Evolutionary conservation across 2,113 vertebrate species (phyloP), one percentile per base, ranked within the genome.

Genomic region (Pygoscelis adeliae): DNA sequence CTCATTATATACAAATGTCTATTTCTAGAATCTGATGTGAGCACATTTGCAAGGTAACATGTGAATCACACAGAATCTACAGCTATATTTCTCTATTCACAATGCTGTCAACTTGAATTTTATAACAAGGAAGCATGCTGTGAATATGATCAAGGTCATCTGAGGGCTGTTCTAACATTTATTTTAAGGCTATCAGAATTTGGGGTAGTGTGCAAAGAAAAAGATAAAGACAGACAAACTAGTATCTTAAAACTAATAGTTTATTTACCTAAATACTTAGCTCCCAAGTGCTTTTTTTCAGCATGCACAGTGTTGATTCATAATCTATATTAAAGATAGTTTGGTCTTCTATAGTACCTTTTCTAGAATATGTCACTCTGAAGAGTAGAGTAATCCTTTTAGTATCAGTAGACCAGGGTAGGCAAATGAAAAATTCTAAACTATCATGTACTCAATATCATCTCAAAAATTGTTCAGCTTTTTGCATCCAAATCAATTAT

Each of bases 61-160:
- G 85, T 83, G 91, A 95, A 96, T 95, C 77, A 82, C 85, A 86
- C 69, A 89, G 76, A 89, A 89, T 38, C 87, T 82, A 76, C 83
- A 82, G 66, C 49, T 89, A 93, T 49, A 82, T 46, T 87, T 81
- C 61, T 78, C 72, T 90, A 55, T 79, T 95, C 89, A 87, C 86
- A 91, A 36, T 84, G 63, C 81, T 96, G 94, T 92, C 94, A 93
- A 76, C 72, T 92, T 78, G 80, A 81, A 76, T 91, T 95, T 94
- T 82, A 79, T 74, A 79, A 56, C 56, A 62, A 89, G 73, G 30
- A 96, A 89, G 58, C 36, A 83, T 63, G 36, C 52, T 82, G 56
- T 84, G 91, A 95, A 96, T 89, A 61, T 67, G 72, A 93, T 85
- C 85, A 93, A 79, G 69, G 86, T 91, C 47, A 87, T 79, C 38